Percentiles rank a stretch among this genome's conserved stretches.
Conservation (phyloP, 2,113 vertebrate genomes). For the Dromas ardeola region DNA sequence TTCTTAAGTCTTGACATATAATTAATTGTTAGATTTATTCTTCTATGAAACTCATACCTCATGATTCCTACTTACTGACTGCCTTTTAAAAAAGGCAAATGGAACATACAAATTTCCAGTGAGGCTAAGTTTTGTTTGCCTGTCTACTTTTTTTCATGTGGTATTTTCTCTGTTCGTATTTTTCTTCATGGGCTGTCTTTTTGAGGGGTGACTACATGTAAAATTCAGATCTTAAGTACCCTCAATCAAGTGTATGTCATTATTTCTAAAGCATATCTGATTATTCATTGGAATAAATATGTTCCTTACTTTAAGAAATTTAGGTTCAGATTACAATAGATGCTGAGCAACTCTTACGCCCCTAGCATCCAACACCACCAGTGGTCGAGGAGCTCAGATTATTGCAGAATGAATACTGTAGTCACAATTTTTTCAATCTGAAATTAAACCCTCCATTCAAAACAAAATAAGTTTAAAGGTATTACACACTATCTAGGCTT, state of each 20-base stretch:
- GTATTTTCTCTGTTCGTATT: neutral
- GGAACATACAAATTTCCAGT: slow-evolving; percentile 19
- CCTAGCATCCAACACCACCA: neutral
- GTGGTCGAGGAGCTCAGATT: neutral
- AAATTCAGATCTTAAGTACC: neutral
- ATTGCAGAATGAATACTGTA: neutral
- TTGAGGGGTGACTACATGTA: neutral
- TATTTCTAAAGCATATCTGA: neutral
- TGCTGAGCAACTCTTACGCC: neutral
- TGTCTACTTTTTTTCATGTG: neutral
- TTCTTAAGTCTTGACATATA: slow-evolving; percentile 78
- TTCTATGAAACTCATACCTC: slow-evolving; percentile 39
- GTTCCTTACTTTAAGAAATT: neutral
- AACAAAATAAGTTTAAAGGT: neutral
- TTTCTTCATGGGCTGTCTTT: neutral
- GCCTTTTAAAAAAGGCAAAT: slow-evolving; percentile 50
- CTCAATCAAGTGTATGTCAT: neutral
- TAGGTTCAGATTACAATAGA: neutral
- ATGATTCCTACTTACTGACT: slow-evolving; percentile 65
- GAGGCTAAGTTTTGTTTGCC: slow-evolving; percentile 22
- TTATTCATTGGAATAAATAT: neutral
- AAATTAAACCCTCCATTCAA: neutral
- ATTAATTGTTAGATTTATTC: slow-evolving; percentile 81
- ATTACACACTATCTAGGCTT: neutral
- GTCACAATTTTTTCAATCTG: neutral